Percentiles rank a stretch among this genome's conserved stretches.
Conservation (phyloP, 2,113 vertebrate genomes). For the Periophthalmus modestus region DNA sequence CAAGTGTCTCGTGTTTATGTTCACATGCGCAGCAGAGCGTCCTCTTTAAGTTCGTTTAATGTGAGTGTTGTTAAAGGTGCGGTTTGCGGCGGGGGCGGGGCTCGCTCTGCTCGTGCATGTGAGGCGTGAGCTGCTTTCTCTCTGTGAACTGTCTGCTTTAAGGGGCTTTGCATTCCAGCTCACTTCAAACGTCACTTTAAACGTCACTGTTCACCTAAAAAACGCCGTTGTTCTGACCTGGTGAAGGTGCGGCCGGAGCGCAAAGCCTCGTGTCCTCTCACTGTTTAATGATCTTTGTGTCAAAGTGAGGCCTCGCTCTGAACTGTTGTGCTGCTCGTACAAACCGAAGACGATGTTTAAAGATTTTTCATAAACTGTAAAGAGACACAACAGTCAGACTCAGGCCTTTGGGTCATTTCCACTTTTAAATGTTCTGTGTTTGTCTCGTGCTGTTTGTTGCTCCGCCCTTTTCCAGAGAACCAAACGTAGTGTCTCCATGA, state of each 20-base stretch:
- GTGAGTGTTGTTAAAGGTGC: background rate
- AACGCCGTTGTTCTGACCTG: background rate
- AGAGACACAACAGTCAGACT: background rate
- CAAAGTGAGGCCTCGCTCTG: conserved; percentile 38
- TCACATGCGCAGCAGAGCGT: conserved; percentile 24
- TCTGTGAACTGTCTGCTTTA: conserved; percentile 38
- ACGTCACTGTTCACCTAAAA: no score
- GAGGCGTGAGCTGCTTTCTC: conserved; percentile 55
- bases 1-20: conserved; percentile 39
- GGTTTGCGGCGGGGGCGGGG: no score
- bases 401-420: conserved; percentile 46
- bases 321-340: conserved; percentile 26
- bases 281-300: no score
- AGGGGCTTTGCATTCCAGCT: conserved; percentile 52
- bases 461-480: conserved; percentile 86
- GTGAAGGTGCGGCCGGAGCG: conserved; percentile 44
- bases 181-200: conserved; percentile 48
- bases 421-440: conserved; percentile 63
- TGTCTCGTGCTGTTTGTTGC: conserved; percentile 70
- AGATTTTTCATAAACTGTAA: background rate
- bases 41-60: background rate
- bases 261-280: conserved; percentile 40
- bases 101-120: conserved; percentile 29
- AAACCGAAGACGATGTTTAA: background rate
- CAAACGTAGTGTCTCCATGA: conserved; percentile 86